Percentiles rank a stretch among this genome's conserved stretches.
These are phyloP conservation scores for Apolygus lucorum DNA, from an alignment of 1,140 invertebrate species.

Conservation along the genomic window DNA sequence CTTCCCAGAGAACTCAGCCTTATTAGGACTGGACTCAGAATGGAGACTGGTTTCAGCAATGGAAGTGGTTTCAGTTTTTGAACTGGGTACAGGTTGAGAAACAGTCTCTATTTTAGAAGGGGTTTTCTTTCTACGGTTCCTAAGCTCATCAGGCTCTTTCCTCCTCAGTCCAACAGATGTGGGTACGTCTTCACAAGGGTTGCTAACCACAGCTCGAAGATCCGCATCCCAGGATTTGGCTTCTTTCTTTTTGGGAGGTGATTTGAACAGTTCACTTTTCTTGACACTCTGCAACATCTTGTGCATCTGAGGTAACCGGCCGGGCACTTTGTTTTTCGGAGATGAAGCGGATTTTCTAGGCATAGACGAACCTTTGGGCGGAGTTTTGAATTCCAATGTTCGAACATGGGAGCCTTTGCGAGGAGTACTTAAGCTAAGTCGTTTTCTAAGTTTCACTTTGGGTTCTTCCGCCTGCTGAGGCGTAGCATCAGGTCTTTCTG, in stretches of 20 bases:
- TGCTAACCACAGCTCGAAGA: conserved; percentile 8
- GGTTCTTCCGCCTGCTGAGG: conserved; percentile 1
- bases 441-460: neutral
- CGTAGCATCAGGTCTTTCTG: conserved; percentile 9
- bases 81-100: no score
- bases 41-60: no score
- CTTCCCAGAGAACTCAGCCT: neutral
- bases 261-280: conserved; percentile 11
- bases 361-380: neutral
- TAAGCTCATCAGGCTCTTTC: neutral
- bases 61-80: no score
- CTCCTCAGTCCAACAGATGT: conserved; percentile 16
- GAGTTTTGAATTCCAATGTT: conserved; percentile 24
- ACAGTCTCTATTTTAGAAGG: no score
- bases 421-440: conserved; percentile 23
- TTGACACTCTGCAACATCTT: neutral
- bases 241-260: conserved; percentile 17
- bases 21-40: neutral
- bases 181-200: conserved; percentile 20
- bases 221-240: conserved; percentile 24
- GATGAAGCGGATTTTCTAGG: conserved; percentile 14
- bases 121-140: neutral
- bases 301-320: neutral
- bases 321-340: conserved; percentile 14
- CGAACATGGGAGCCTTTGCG: conserved; percentile 22